Evolutionary conservation across 2,797 vertebrate genomes (phyloP).

Genomic region (Scolopax rusticola): DNA sequence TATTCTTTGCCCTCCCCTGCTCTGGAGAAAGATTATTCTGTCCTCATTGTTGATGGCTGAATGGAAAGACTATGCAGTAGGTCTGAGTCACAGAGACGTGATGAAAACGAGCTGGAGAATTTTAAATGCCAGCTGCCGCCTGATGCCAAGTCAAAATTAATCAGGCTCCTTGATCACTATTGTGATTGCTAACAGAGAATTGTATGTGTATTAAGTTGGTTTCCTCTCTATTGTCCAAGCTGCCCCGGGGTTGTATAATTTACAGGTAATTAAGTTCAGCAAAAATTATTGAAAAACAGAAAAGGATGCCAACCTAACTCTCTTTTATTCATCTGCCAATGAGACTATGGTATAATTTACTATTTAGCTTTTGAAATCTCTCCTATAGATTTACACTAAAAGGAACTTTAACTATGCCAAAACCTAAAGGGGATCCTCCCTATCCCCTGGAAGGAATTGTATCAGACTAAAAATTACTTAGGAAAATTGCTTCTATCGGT

Average conservation of each 20-base stretch:
- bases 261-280: slow-evolving; percentile 33
- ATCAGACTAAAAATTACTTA: background rate
- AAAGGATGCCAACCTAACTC: background rate
- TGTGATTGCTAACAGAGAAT: slow-evolving; percentile 54
- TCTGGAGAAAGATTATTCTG: background rate
- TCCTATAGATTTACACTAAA: background rate
- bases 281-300: slow-evolving; percentile 2
- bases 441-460: background rate
- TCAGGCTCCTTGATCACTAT: slow-evolving; percentile 41
- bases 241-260: slow-evolving; percentile 23
- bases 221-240: slow-evolving; percentile 45
- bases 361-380: background rate
- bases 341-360: background rate
- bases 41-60: background rate
- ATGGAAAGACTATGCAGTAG: background rate
- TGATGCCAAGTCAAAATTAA: slow-evolving; percentile 44
- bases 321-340: slow-evolving; percentile 22
- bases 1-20: rapidly evolving
- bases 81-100: slow-evolving; percentile 1
- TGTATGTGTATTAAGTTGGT: slow-evolving; percentile 17
- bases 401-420: background rate
- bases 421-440: background rate
- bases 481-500: background rate
- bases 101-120: slow-evolving; percentile 38
- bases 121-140: slow-evolving; percentile 11